Base-by-base conservation (phyloP, 2,113 vertebrate genomes). In the Burhinus oedicnemus region DNA sequence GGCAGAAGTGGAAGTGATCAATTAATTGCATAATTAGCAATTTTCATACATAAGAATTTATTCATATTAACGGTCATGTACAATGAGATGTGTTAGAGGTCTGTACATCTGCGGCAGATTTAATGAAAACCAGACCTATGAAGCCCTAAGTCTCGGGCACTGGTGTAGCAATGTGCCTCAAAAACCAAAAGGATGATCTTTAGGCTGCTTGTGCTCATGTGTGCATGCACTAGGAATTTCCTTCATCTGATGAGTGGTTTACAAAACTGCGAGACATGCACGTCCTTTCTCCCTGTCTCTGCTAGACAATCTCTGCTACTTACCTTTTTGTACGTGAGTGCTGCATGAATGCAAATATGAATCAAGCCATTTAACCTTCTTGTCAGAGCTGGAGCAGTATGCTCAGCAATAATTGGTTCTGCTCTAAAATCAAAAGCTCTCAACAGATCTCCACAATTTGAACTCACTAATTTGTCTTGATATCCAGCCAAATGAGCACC, bases 401-500 rank as follows among this genome's bases (percentile, higher is more conserved):
- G 52, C 49, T 74, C 49, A 75, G 22, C 30, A 52, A 6, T 81
- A 93, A 87, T 87, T 95, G 62, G 11, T 62, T 96, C 90, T 89
- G 38, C 44, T 78, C 55, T 78, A 47, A 90, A 77, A 74, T 96
- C 60, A 86, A 83, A 97, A 93, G 79, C 78, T 89, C 90, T 95
- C 62, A 32, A 71, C 40, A 11, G 7, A 71, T 89, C 52, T 55
- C 61, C 47, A 38, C 65, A 64, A 30, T 42, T 92, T n/a, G 18
- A 89, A 74, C 34, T 90, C 72, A 29, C 22, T 79, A 75, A 90
- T 92, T 92, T 77, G 11, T 76, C 61, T 81, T 89, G 34, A 66
- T 88, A 74, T 45, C 23, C 42, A 74, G 19, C 58, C 69, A 89
- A 87, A 58, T 96, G 69, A 86, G n/a, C 36, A 66, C 69, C 68